These are phyloP conservation scores for Oryctes rhinoceros DNA, from an alignment of 1,140 invertebrate species.

Conservation along the genomic window DNA sequence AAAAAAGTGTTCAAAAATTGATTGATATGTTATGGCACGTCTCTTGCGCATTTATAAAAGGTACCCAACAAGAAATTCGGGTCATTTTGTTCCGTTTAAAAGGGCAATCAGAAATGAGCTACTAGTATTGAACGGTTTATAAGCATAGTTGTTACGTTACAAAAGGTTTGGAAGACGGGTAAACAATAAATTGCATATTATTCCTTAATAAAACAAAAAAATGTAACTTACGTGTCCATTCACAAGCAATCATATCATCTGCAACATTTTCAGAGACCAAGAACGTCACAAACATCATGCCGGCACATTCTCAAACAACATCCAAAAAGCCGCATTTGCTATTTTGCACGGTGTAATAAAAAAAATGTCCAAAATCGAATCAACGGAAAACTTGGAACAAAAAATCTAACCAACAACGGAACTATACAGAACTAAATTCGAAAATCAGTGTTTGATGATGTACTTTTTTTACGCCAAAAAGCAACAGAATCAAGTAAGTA, in stretches of 20 bases:
- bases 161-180: too few species aligned
- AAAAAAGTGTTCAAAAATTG: too few species aligned
- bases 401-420: background rate
- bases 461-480: conserved; percentile 45
- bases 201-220: conserved; percentile 1
- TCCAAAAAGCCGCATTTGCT: background rate
- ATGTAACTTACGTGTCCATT: background rate
- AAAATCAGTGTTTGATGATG: conserved; percentile 44
- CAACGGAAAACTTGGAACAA: background rate
- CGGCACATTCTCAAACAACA: background rate
- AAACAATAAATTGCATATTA: conserved; percentile 40
- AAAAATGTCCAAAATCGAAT: background rate
- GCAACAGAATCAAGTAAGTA: conserved; percentile 48
- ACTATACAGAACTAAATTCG: conserved; percentile 10
- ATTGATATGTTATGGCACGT: too few species aligned
- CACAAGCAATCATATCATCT: conserved; percentile 36
- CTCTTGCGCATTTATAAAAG: too few species aligned
- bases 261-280: conserved; percentile 37
- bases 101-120: too few species aligned
- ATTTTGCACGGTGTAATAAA: background rate
- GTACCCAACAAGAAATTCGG: too few species aligned
- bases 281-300: conserved; percentile 42
- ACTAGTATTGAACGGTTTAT: too few species aligned
- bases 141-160: too few species aligned
- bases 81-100: too few species aligned